Percentiles rank a stretch among this genome's conserved stretches.
Evolutionary conservation across 2,797 vertebrate species (phyloP).

Genomic region (Ibycter americanus): DNA sequence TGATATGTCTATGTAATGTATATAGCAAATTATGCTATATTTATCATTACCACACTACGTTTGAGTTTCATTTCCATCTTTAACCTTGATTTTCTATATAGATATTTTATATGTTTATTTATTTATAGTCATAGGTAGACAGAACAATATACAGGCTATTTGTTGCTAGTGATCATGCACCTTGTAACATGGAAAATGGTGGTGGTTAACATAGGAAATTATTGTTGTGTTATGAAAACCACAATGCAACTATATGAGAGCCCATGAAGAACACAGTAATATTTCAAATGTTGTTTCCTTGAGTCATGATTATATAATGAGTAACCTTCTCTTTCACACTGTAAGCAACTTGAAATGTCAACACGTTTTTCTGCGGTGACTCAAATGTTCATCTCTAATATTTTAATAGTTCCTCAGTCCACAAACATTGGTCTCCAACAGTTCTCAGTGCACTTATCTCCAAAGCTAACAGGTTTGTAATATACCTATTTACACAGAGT

Average conservation of each 20-base stretch:
- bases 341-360: neutral
- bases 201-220: neutral
- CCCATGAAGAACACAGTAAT: neutral
- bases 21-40: neutral
- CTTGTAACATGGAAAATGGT: neutral
- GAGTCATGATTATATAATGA: neutral
- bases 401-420: neutral
- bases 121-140: neutral
- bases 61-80: neutral
- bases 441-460: neutral
- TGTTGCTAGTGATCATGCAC: neutral
- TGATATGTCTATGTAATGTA: neutral
- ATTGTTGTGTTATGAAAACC: neutral
- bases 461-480: neutral
- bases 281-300: neutral
- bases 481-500: neutral
- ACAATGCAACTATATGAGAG: neutral
- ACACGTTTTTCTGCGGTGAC: neutral
- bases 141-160: neutral
- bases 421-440: neutral
- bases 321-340: neutral
- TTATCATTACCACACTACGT: neutral
- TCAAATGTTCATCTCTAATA: neutral
- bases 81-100: neutral
- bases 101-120: neutral